Evolutionary conservation across 2,888 invertebrate genomes (phyloP), one percentile per base, ranked within the genome.

Genomic region (Megamerina dolium): DNA sequence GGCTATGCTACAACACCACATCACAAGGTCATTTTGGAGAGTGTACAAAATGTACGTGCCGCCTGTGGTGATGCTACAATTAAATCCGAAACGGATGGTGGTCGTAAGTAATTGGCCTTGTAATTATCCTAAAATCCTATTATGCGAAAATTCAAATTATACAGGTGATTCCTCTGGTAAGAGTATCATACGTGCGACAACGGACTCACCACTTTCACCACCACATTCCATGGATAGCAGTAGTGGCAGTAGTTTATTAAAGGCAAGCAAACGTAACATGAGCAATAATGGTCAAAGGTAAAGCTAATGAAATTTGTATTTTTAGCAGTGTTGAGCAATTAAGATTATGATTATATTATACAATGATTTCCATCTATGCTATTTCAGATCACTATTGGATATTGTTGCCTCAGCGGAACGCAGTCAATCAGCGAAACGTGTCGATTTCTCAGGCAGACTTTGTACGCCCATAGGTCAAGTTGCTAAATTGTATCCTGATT

Each of bases 191-290:
- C 73, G 88, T 37, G 85, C 88, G 2, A 87, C 87, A 0, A 87
- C 88, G 0, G 90, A 90, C 66, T 89, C 89, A 0, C 89, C 89
- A 0, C 79, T 89, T 68, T 90, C 90, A 0, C 89, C 89, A 0
- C 85, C 85, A 1, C 81, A 83, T 1, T 68, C 75, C 0, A 63
- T 74, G 57, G 50, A 65, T 16, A 55, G 51, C 13, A 50, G 44
- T 38, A 49, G 42, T 6, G 36, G 46, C n/a, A 52, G 36, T 35
- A 46, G 52, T 29, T 54, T 65, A 16, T 51, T 57, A 1, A 64
- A 62, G 20, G 54, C 59, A 29, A 60, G 50, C 41, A 64, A 64
- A 39, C 57, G 66, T 4, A 58, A 57, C 37, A 54, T 65, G 44
- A 62, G 57, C 2, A 64, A 55, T n/a, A 53, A 43, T 1, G 60